Percentiles rank a stretch among this genome's conserved stretches.
phyloP scores from a whole-genome alignment of 2,888 invertebrate species.

The Lumbricus terrestris region DNA sequence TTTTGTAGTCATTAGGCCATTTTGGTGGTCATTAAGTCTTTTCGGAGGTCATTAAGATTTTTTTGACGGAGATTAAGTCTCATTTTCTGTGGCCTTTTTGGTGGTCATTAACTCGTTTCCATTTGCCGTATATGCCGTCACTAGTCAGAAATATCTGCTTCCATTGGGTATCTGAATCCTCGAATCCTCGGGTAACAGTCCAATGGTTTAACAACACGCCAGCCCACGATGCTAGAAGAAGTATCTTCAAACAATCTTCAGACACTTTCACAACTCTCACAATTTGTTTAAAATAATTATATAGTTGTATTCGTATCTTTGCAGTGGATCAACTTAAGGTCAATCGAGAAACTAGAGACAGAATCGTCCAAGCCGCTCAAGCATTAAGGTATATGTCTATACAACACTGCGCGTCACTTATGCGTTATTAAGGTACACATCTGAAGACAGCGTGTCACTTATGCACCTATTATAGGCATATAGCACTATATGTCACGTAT shows the following conservation, averaged over 20 bases:
- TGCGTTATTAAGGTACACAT: too few relatives aligned
- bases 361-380: not conserved
- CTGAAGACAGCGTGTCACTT: not conserved
- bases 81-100: too few relatives aligned
- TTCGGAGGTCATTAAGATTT: too few relatives aligned
- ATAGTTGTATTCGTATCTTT: too few relatives aligned
- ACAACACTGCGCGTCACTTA: too few relatives aligned
- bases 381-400: not conserved
- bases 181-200: not conserved
- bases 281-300: too few relatives aligned
- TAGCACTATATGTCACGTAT: not conserved
- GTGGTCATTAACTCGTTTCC: too few relatives aligned
- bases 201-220: not conserved
- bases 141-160: too few relatives aligned
- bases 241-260: not conserved
- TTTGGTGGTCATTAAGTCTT: too few relatives aligned
- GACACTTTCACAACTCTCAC: not conserved
- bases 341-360: slow-evolving; percentile 6
- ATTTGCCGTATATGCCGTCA: too few relatives aligned
- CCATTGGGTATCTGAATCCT: not conserved
- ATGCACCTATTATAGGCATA: slow-evolving; percentile 14
- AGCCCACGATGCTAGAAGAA: not conserved
- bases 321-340: slow-evolving; percentile 34
- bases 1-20: too few relatives aligned
- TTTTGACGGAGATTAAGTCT: too few relatives aligned